phyloP scores from a whole-genome alignment of 2,797 vertebrate species.

The Enteromius treurensis region DNA sequence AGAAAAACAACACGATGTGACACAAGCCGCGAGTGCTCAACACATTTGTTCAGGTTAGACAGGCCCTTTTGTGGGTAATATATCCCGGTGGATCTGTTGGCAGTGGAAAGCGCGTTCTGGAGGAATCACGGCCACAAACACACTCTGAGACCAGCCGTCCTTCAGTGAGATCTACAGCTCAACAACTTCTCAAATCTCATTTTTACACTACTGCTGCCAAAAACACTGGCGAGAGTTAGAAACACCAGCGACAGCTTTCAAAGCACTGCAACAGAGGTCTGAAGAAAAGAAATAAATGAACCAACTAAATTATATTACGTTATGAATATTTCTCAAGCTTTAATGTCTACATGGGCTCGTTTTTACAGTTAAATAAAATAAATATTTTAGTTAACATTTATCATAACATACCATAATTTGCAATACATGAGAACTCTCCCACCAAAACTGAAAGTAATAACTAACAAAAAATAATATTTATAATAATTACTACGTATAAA shows the following conservation, averaged over 20 bases:
- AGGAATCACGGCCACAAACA: neutral
- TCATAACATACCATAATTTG: no score
- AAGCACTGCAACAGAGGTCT: neutral
- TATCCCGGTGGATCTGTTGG: slow-evolving; percentile 29
- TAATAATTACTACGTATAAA: no score
- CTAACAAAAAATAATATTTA: no score
- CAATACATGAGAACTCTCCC: no score
- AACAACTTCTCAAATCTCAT: slow-evolving; percentile 16
- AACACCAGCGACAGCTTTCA: neutral
- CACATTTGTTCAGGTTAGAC: slow-evolving; percentile 64
- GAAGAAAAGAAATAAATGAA: neutral
- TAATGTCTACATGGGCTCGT: no score
- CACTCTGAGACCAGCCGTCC: neutral
- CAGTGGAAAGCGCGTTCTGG: neutral
- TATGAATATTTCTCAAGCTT: no score
- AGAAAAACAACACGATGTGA: slow-evolving; percentile 2
- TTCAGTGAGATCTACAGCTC: neutral
- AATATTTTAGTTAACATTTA: no score
- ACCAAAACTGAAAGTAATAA: no score
- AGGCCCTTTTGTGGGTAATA: slow-evolving; percentile 63
- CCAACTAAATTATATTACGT: no score
- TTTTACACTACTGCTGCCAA: neutral
- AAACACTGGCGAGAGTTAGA: neutral
- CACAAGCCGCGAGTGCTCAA: slow-evolving; percentile 56
- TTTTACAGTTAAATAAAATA: no score